These are phyloP conservation scores for Sebastes wilsoni DNA, from an alignment of 2,797 vertebrate genomes.

Conservation along the genomic window DNA sequence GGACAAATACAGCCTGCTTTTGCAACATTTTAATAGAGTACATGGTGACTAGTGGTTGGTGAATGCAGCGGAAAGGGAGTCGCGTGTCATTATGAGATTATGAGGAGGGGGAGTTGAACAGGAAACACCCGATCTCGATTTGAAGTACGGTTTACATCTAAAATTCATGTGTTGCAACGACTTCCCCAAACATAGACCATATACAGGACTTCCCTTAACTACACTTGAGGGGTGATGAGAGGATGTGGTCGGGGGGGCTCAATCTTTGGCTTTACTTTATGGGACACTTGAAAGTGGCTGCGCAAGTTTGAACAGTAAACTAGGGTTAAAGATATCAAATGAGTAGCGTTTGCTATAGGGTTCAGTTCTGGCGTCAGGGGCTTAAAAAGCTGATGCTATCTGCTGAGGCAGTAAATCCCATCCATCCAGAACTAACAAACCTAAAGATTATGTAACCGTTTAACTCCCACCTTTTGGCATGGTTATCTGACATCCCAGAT, in stretches of 20 bases:
- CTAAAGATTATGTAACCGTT: neutral
- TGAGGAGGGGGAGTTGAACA: conserved; percentile 25
- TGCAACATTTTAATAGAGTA: neutral
- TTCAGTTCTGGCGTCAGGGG: neutral
- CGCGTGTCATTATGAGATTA: conserved; percentile 4
- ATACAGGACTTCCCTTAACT: conserved; percentile 41
- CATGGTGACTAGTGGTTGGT: neutral
- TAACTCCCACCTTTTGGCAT: conserved; percentile 91
- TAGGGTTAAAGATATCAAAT: neutral
- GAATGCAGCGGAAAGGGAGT: conserved; percentile 39
- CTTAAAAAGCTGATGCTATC: conserved; percentile 4
- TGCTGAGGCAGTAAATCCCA: conserved; percentile 19
- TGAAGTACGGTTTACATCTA: conserved; percentile 47
- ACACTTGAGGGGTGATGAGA: conserved; percentile 22
- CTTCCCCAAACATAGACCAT: conserved; percentile 50
- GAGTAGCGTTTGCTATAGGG: neutral
- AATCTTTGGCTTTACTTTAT: conserved; percentile 21
- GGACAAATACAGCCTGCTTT: neutral
- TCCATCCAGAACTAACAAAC: neutral
- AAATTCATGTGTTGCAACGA: conserved; percentile 38
- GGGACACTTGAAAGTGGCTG: conserved; percentile 32
- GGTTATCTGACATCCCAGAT: conserved; percentile 94
- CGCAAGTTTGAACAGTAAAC: conserved; percentile 2
- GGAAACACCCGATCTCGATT: conserved; percentile 45
- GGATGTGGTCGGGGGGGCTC: conserved; percentile 35